Evolutionary conservation across 2,113 vertebrate genomes (phyloP).

Genomic region (Marcusenius ussheri): DNA sequence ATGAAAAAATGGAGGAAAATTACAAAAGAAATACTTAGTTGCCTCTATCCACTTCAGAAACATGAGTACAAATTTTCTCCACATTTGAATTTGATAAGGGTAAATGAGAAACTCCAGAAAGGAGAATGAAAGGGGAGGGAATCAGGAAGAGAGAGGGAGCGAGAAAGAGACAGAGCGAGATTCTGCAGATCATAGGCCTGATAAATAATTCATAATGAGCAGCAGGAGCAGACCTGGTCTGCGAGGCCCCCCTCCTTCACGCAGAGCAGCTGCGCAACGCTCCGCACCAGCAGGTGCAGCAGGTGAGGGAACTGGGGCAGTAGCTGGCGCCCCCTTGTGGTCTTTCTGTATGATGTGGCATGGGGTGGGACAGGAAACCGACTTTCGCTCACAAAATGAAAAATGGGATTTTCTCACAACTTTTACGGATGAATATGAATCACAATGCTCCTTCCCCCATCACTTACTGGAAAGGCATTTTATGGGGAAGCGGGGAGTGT

Average conservation of each 20-base stretch:
- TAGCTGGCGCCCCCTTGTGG: constrained; percentile 43
- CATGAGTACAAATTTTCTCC: not conserved
- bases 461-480: not conserved
- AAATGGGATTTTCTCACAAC: not conserved
- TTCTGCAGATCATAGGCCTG: constrained; percentile 35
- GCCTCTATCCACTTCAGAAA: not conserved
- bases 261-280: constrained; percentile 23
- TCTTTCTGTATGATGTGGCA: constrained; percentile 16
- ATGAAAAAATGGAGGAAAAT: not conserved
- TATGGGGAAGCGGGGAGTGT: not conserved
- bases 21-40: not conserved
- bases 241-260: not conserved
- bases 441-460: not conserved
- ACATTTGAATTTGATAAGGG: not conserved
- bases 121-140: not conserved
- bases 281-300: constrained; percentile 38
- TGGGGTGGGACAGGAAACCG: not conserved
- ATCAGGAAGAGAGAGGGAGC: not conserved
- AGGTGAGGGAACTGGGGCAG: constrained; percentile 41
- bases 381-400: not conserved
- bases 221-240: constrained; percentile 30
- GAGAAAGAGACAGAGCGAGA: not conserved
- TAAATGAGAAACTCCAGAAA: not conserved
- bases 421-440: not conserved
- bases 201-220: constrained; percentile 48